Base-by-base conservation (phyloP, 2,888 invertebrate genomes). In the Spodoptera exigua region DNA sequence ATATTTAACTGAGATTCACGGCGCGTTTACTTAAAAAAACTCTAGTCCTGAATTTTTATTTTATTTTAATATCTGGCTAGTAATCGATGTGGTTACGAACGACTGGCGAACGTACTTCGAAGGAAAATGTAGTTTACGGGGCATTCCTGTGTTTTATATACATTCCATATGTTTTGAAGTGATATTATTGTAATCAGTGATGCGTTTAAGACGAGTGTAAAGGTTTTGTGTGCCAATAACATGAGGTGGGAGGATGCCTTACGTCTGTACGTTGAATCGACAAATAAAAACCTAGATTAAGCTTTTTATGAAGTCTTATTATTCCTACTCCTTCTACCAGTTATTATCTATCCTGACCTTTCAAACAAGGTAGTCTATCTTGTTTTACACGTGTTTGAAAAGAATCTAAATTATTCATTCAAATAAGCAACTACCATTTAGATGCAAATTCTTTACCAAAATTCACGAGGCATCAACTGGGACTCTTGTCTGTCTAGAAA, bases 211-310 rank as follows among this genome's bases (percentile, higher is more conserved):
- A 82, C 79, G 84, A 81, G 68, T 86, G 87, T 79, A 84, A 86
- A 83, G 92, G 91, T 88, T 87, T 86, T 86, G 92, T 92, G 93
- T 94, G 94, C 94, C 94, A 94, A 94, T 90, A 85, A 84, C 81
- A 82, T 81, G 88, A 87, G 89, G 84, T 86, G 88, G 89, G 85
- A 90, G 86, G 85, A 91, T 92, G 93, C 93, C 93, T 93, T 93
- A 93, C 87, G 89, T 91, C 84, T 90, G 92, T 93, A 93, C 85
- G 90, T 93, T 92, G 88, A 93, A 92, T 91, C 91, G 94, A 94
- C 94, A 94, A 94, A 93, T 94, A 94, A 94, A 92, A 85, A 81
- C 55, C 77, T 92, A 92, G 91, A 88, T 78, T 94, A 94, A 94
- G 93, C 94, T 93, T 94, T 93, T 90, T 86, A 88, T 73, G 61